Evolutionary conservation across 2,113 vertebrate genomes (phyloP), one percentile per base, ranked within the genome.

Genomic region (Abramis brama): DNA sequence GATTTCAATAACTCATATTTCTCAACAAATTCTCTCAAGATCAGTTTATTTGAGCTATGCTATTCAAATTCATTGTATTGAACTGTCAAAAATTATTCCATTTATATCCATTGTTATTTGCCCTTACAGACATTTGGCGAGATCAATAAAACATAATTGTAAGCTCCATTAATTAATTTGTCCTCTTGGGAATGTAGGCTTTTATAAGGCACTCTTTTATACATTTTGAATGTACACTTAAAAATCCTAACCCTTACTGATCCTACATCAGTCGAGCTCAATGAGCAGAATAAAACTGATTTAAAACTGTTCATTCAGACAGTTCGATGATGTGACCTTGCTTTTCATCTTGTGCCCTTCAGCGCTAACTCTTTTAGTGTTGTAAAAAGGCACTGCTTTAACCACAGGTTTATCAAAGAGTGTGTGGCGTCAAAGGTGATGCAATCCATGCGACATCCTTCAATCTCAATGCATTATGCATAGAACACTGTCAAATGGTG

Each of bases 401-500:
- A 82, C 79, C 43, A 68, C 79, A 47, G 15, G 60, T 66, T 81
- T 66, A 81, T 62, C 79, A 82, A 82, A 82, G 27, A 55, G 60
- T 0, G 1, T 27, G 47, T 8, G 27, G 79, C 0, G 80, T 70
- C 62, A 52, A 66, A 81, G 45, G 62, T 82, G 80, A 82, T 2
- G 62, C 45, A 82, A 82, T 33, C 62, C 80, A 50, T 52, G 62
- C 27, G 27, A 82, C 80, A 82, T 82, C 47, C 62, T 70, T 70
- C 80, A 70, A 52, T 82, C 80, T 52, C 21, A 45, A 82, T 82
- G 64, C 64, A 70, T 70, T 68, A 82, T 82, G 62, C 62, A 82
- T 33, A 52, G 17, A 70, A 45, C 2, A 17, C 45, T 70, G 62
- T 70, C 45, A 82, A 70, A 70, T 7, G 9, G 27, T 11, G 19